Percentiles rank a stretch among this genome's conserved stretches.
phyloP scores from a whole-genome alignment of 1,140 invertebrate genomes.

The Neoseiulus cucumeris region DNA sequence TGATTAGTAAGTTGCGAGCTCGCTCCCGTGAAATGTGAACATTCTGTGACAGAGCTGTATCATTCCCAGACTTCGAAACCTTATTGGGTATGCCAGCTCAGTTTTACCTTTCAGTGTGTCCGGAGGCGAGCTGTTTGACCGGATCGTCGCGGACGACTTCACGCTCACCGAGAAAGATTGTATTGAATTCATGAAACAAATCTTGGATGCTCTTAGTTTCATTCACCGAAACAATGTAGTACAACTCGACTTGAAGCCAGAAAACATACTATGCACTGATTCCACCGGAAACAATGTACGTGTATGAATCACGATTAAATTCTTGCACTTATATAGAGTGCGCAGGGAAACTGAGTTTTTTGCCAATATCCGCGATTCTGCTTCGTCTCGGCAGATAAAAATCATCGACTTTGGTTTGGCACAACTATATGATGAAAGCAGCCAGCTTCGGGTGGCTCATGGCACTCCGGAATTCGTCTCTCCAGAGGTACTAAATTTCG shows the following conservation, averaged over 20 bases:
- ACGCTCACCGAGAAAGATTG: slow-evolving; percentile 72
- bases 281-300: slow-evolving; percentile 40
- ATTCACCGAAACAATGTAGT: slow-evolving; percentile 67
- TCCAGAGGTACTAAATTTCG: slow-evolving; percentile 79
- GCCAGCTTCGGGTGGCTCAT: slow-evolving; percentile 53
- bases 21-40: neutral
- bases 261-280: slow-evolving; percentile 75
- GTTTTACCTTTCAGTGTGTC: slow-evolving; percentile 42
- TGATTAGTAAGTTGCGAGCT: slow-evolving; percentile 60
- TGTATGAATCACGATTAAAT: neutral
- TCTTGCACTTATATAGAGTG: neutral
- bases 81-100: neutral
- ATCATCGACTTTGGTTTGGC: slow-evolving; percentile 80
- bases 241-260: slow-evolving; percentile 77
- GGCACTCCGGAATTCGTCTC: slow-evolving; percentile 85
- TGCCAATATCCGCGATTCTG: neutral
- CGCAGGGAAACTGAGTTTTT: neutral
- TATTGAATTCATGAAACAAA: slow-evolving; percentile 72
- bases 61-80: no score
- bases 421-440: slow-evolving; percentile 44
- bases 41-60: slow-evolving; percentile 10
- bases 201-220: slow-evolving; percentile 67
- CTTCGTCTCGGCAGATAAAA: slow-evolving; percentile 41
- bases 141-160: slow-evolving; percentile 75
- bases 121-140: slow-evolving; percentile 75